Evolutionary conservation across 37 sponge, comb jelly and placozoan species (phyloP).

Genomic region (Haliclona indistincta): DNA sequence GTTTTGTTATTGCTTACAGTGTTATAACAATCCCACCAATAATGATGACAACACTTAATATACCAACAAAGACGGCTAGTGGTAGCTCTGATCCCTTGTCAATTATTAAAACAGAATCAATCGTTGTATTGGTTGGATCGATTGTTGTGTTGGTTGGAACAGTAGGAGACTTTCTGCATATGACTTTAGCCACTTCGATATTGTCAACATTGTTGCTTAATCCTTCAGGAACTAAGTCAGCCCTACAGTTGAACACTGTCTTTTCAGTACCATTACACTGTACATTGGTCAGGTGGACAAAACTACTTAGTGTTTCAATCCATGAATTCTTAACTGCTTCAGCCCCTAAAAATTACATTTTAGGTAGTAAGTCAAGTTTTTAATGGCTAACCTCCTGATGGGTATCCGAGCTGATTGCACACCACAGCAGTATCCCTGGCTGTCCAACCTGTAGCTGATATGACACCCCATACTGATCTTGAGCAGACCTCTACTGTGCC

Average conservation of each 20-base stretch:
- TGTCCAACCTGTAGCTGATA: not conserved
- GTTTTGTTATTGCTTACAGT: too few species aligned
- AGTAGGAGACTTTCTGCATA: not conserved
- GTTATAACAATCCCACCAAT: not conserved
- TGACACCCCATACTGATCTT: not conserved
- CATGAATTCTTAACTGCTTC: not conserved
- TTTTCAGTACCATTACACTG: constrained; percentile 11
- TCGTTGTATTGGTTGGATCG: too few species aligned
- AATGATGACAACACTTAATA: not conserved
- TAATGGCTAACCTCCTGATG: not conserved
- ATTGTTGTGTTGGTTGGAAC: too few species aligned
- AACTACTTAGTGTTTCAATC: not conserved
- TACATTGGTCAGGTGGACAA: not conserved
- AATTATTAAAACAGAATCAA: too few species aligned
- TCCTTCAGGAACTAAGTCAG: not conserved
- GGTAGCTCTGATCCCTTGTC: too few species aligned
- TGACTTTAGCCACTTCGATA: constrained; percentile 3
- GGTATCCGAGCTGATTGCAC: constrained; percentile 2
- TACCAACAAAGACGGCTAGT: not conserved
- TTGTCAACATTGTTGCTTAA: not conserved
- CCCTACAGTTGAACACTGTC: not conserved
- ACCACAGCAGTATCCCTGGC: not conserved
- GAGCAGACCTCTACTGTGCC: constrained; percentile 7
- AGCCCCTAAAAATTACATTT: not conserved
- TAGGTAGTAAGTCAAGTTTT: not conserved